Base-by-base conservation (phyloP, 1,140 invertebrate genomes). In the Halictus rubicundus region DNA sequence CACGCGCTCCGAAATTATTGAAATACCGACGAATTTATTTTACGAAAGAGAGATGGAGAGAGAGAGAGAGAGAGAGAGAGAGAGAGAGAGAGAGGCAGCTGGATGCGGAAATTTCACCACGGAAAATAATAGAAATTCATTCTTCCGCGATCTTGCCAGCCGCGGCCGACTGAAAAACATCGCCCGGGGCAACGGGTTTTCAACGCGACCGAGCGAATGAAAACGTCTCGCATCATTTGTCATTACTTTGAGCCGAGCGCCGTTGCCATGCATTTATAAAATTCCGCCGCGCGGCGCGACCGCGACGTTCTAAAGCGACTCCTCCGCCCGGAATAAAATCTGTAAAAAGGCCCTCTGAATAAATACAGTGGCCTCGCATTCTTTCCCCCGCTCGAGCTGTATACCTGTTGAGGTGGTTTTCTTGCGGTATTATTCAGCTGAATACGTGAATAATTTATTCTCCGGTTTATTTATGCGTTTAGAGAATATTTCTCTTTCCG, bases 1-100 rank as follows among this genome's bases (percentile, higher is more conserved):
- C 84, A 76, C 74, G 80, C 80, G 81, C 46, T 74, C 60, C 37
- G 52, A 72, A 78, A 78, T 78, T 78, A 78, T 72, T 72, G 76
- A 78, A 78, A 78, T 72, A 52, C 76, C 16, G 23, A 16, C 27
- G 23, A 61, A 64, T 42, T 63, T 54, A 54, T 42, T 9, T 10
- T 19, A 10, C 16, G 10, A 46, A 14, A 46, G 42, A 12, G 42
- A 46, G 42, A 46, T 6, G 10, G 9, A 46, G 42, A 46, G 42
- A 46, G 10, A 46, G 42, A 46, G 10, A 46, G 42, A 46, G 42
- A 46, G 42, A 10, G 42, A 46, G 42, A 46, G 9, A 46, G 42
- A 14, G 42, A 46, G 39, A 42, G 10, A 42, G 0, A 42, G 39
- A 42, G 39, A 42, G 39, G 12, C 10, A 0, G 42, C 42, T 32